Base-by-base conservation (phyloP, 53 echinoderm and acorn worm genomes). In the Henricia sp. region DNA sequence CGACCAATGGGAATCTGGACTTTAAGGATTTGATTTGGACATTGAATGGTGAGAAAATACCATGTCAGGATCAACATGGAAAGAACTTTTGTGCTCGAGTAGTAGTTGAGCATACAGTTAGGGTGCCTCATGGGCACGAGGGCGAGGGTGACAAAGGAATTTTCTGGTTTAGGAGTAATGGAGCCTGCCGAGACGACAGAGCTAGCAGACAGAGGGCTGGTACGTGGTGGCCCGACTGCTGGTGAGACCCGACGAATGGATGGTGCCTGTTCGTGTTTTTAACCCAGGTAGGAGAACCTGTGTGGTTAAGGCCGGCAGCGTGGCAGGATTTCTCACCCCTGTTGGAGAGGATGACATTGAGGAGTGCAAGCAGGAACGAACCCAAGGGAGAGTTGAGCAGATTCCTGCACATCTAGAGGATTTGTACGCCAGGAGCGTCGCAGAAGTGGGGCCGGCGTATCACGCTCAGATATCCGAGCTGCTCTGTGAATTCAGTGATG, bases 261-360 rank as follows among this genome's bases (percentile, higher is more conserved):
- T 35, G 23, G 4, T 77, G 0, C 48, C 87, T n/a, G 50, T 89
- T 0, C 24, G 83, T 35, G 72, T 83, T 28, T 60, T 73, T 48
- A 89, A n/a, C 53, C 77, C 83, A 38, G 37, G 34, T 10, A 71
- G 71, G 63, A 32, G 53, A 60, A 42, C 68, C 19, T 32, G 59
- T n/a, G 71, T 71, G 21, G 73, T 83, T 21, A 12, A 63, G 44
- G 62, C 34, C 59, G 83, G 67, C 6, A 51, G 55, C 28, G 63
- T 35, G 10, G n/a, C n/a, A n/a, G n/a, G n/a, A n/a, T n/a, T n/a
- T n/a, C n/a, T n/a, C n/a, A n/a, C n/a, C n/a, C n/a, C n/a, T n/a
- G n/a, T n/a, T n/a, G n/a, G n/a, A n/a, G n/a, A n/a, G n/a, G n/a
- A n/a, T n/a, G n/a, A n/a, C n/a, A n/a, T n/a, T n/a, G n/a, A n/a